These are phyloP conservation scores for Ceratoteleas bidentatus DNA, from an alignment of 1,140 invertebrate genomes.

Conservation along the genomic window DNA sequence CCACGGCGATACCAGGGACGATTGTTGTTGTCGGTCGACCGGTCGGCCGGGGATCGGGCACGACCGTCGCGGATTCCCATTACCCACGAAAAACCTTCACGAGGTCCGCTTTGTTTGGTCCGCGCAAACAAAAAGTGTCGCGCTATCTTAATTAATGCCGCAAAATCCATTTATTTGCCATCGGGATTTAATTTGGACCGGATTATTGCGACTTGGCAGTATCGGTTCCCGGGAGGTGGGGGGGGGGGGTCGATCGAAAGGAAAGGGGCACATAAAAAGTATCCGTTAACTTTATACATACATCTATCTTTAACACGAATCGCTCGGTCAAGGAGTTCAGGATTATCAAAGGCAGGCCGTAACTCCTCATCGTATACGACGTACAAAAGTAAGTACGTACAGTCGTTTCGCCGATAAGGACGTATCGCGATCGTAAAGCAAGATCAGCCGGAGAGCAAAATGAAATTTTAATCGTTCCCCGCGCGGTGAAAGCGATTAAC, in stretches of 20 bases:
- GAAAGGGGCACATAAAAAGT: constrained; percentile 34
- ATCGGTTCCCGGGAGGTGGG: constrained; percentile 1
- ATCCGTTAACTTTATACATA: constrained; percentile 64
- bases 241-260: not conserved
- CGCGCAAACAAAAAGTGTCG: constrained; percentile 6
- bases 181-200: constrained; percentile 42
- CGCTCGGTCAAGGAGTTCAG: constrained; percentile 63
- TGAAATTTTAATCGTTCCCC: constrained; percentile 64
- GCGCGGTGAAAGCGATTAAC: constrained; percentile 65
- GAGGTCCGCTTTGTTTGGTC: constrained; percentile 25
- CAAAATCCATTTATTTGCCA: constrained; percentile 22
- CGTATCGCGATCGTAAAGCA: constrained; percentile 69
- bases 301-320: constrained; percentile 65
- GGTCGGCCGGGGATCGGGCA: constrained; percentile 72
- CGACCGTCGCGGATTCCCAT: constrained; percentile 72
- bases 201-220: constrained; percentile 48
- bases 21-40: constrained; percentile 77
- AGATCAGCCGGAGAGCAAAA: constrained; percentile 66
- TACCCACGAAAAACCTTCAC: constrained; percentile 42
- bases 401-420: constrained; percentile 67
- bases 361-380: constrained; percentile 66
- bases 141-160: constrained; percentile 40
- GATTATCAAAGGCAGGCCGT: constrained; percentile 67
- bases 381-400: constrained; percentile 68
- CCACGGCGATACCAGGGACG: constrained; percentile 78